Percentiles rank a stretch among this genome's conserved stretches.
phyloP scores from a whole-genome alignment of 2,888 invertebrate genomes.

The Galerucella pusilla region DNA sequence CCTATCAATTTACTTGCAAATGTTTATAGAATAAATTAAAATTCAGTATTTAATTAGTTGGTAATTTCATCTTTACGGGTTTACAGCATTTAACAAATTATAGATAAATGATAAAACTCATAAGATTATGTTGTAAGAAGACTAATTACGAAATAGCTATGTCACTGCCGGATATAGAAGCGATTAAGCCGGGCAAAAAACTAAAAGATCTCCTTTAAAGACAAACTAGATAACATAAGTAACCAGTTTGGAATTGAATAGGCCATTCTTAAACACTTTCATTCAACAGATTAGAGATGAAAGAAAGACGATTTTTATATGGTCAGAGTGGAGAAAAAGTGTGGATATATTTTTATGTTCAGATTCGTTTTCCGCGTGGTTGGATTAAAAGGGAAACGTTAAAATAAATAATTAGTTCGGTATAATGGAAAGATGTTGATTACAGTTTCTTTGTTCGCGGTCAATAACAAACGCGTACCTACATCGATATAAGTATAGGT shows the following conservation, averaged over 20 bases:
- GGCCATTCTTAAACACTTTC: background rate
- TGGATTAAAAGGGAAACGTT: background rate
- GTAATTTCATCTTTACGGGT: background rate
- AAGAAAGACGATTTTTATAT: background rate
- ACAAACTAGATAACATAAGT: background rate
- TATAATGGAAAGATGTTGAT: background rate
- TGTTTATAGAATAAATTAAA: background rate
- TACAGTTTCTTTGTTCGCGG: conserved; percentile 10
- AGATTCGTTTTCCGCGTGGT: too few relatives aligned
- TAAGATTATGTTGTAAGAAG: background rate
- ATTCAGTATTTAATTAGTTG: background rate
- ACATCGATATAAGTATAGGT: background rate
- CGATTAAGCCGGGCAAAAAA: background rate
- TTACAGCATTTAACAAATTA: background rate
- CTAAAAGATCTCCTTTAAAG: background rate
- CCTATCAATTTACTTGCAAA: too few relatives aligned
- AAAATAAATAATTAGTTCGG: background rate
- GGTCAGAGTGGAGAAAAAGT: background rate
- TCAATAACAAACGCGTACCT: conserved; percentile 1
- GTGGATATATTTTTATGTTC: too few relatives aligned
- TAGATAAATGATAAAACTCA: background rate
- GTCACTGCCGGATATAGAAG: background rate
- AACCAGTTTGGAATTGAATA: background rate
- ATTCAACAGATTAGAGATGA: background rate
- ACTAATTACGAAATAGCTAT: background rate